Evolutionary conservation across 2,113 vertebrate species (phyloP), one percentile per base, ranked within the genome.

Genomic region (Entelurus aequoreus): DNA sequence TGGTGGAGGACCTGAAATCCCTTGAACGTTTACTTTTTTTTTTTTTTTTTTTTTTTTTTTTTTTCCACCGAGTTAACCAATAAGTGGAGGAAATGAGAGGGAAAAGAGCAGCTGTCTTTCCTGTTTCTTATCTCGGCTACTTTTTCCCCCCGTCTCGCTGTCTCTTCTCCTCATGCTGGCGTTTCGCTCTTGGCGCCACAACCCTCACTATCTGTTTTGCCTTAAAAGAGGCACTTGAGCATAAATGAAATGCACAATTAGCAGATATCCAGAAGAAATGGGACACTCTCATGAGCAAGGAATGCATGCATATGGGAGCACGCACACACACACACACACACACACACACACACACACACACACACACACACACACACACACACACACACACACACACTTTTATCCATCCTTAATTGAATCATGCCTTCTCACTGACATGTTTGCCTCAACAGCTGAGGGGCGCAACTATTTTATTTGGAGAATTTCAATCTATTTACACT

Each of bases 31-130:
- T 92, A 90, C 90, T 94, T 94, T 93, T 80, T 46, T 3, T 3
- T 28, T n/a, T n/a, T n/a, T n/a, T 94, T 94, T 93, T 80, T 46
- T 3, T 3, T 28, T 28, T 3, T 28, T 28, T 28, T 12, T 44
- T 44, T 93, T 95, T 95, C 93, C 94, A 93, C 90, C 85, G 90
- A 93, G 93, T 95, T 97, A 96, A 93, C 93, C 93, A 94, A 94
- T 94, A 93, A 94, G 85, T 79, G 90, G 91, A 92, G 94, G 92
- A 95, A 95, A 94, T 94, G 94, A 94, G 88, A 91, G 90, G 93
- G 94, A 95, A 96, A 87, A 93, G 91, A 91, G 90, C 94, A 94
- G 91, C 94, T 97, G 94, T 93, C 92, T 93, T 80, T 86, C 77
- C 90, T 86, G 82, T 89, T 86, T 93, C 85, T 91, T 90, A 88